Conservation (phyloP, 2,113 vertebrate genomes). For the Lepidothrix coronata region DNA sequence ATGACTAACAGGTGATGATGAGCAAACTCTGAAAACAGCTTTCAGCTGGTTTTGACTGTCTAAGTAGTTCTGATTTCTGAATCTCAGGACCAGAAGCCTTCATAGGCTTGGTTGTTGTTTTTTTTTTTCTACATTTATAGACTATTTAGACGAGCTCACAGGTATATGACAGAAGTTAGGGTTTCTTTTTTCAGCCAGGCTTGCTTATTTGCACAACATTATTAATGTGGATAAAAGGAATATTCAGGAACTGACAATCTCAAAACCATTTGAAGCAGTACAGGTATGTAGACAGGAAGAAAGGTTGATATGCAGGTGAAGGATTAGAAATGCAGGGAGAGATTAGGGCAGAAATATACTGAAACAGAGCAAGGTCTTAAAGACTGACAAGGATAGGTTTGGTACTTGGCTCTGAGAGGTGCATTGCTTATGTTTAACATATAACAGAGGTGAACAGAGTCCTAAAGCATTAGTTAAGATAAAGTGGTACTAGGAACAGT, state of each 20-base stretch:
- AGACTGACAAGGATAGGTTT: no score
- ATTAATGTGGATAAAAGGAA: neutral
- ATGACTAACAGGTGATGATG: neutral
- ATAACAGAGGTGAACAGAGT: no score
- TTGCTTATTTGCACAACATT: neutral
- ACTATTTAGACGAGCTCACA: neutral
- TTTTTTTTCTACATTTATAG: neutral
- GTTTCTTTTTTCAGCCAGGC: neutral
- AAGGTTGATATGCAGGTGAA: rapidly evolving
- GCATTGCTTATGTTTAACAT: no score
- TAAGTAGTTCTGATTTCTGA: neutral
- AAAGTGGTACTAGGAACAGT: no score
- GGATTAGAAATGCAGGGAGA: neutral
- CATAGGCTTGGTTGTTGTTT: neutral
- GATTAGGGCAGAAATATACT: neutral
- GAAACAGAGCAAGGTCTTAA: no score
- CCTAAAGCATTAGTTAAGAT: no score
- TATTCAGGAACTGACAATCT: neutral
- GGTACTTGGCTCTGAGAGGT: no score
- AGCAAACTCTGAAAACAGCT: neutral
- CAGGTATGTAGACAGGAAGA: neutral
- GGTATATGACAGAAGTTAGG: neutral
- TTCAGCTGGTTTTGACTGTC: neutral
- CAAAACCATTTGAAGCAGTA: neutral
- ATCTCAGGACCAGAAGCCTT: neutral